phyloP scores from a whole-genome alignment of 2,113 vertebrate genomes.

The Microcebus lehilahytsara region DNA sequence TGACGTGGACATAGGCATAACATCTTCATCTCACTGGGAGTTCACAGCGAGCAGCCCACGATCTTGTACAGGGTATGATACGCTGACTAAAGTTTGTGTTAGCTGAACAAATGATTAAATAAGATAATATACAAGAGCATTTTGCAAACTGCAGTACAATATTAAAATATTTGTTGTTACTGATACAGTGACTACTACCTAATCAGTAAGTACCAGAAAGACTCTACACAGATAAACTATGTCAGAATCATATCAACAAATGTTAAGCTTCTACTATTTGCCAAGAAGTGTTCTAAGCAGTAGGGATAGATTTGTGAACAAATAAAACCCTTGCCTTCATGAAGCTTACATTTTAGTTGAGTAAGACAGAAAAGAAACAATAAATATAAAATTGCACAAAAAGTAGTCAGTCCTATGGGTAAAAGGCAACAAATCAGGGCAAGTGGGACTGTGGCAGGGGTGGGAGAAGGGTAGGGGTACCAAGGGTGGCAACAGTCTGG shows the following conservation, averaged over 20 bases:
- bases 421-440: not conserved
- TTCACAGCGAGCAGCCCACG: not conserved
- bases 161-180: no score
- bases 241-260: not conserved
- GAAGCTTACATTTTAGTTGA: not conserved
- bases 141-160: not conserved
- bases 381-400: rapidly evolving
- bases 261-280: not conserved
- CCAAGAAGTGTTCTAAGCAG: no score
- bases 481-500: not conserved
- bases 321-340: not conserved
- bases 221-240: not conserved
- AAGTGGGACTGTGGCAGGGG: not conserved
- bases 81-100: no score
- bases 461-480: not conserved
- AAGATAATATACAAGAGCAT: not conserved
- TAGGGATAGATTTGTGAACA: not conserved
- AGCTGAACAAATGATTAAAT: no score
- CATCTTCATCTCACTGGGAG: rapidly evolving
- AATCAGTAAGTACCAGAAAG: not conserved
- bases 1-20: rapidly evolving
- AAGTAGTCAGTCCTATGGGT: not conserved
- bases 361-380: not conserved
- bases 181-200: no score
- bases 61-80: rapidly evolving